A percentile compares a stretch with the other conserved stretches of the same genome.
These are phyloP conservation scores for Lasius platythorax DNA, from an alignment of 2,888 invertebrate species.

Conservation along the genomic window DNA sequence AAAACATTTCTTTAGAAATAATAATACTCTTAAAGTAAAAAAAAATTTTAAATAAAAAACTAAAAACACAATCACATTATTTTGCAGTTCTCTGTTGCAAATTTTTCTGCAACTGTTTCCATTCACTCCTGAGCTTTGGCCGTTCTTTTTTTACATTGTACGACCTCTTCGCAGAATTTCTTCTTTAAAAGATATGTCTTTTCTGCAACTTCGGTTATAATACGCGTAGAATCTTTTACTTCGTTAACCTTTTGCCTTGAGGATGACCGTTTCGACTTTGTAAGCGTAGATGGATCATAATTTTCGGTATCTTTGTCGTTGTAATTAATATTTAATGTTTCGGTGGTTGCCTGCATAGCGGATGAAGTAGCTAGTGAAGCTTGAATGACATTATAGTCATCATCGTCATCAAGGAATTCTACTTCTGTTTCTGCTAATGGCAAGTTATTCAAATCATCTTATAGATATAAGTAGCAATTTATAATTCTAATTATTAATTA, in stretches of 20 bases:
- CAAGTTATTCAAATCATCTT: not conserved
- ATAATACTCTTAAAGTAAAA: not conserved
- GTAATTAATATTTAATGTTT: not conserved
- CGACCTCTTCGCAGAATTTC: not conserved
- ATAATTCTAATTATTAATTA: not conserved
- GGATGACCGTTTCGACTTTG: not conserved
- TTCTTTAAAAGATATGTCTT: not conserved
- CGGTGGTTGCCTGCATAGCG: not conserved
- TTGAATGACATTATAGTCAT: not conserved
- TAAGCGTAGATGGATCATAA: not conserved
- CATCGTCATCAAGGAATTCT: not conserved
- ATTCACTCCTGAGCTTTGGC: not conserved
- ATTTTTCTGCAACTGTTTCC: not conserved
- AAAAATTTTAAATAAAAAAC: not conserved
- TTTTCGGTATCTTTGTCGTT: not conserved
- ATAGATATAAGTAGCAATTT: not conserved
- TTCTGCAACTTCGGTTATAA: not conserved
- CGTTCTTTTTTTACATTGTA: not conserved
- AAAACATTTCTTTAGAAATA: not conserved
- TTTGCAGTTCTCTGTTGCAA: not conserved
- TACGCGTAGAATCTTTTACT: not conserved
- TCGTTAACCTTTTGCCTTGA: not conserved
- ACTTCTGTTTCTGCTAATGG: not conserved
- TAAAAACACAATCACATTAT: not conserved
- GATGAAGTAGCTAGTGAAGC: not conserved